phyloP scores from a whole-genome alignment of 2,113 vertebrate species.

The Dromiciops gliroides region DNA sequence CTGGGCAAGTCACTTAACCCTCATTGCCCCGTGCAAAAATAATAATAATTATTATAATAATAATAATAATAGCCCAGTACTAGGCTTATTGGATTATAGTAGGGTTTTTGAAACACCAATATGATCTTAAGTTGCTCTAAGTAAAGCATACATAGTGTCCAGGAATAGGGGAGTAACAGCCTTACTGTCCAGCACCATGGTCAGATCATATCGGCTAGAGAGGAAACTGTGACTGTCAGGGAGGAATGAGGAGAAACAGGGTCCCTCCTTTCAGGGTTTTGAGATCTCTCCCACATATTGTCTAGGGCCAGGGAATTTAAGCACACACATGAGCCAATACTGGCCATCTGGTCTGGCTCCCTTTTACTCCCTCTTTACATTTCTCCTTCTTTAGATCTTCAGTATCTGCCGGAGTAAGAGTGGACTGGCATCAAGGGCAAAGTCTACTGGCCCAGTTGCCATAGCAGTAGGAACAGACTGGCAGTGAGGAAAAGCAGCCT shows the following conservation, averaged over 20 bases:
- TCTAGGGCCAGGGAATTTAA: not conserved
- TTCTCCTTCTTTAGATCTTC: not conserved
- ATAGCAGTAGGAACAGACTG: not conserved
- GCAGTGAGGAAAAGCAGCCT: not conserved
- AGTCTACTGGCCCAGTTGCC: too few relatives aligned
- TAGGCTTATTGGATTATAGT: not conserved
- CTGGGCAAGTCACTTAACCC: too few relatives aligned
- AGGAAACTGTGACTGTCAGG: not conserved
- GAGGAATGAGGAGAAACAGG: not conserved
- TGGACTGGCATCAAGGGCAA: too few relatives aligned
- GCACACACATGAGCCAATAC: not conserved
- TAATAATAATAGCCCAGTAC: not conserved
- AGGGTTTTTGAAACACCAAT: not conserved
- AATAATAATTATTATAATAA: too few relatives aligned
- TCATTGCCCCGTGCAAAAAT: too few relatives aligned
- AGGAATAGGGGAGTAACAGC: not conserved
- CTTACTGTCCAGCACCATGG: not conserved
- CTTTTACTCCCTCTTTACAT: not conserved
- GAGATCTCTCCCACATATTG: not conserved
- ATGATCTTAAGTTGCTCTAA: not conserved
- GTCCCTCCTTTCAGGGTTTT: not conserved
- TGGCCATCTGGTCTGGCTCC: not conserved
- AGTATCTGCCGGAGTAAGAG: not conserved
- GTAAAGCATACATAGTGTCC: not conserved
- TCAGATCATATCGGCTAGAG: not conserved